These are phyloP conservation scores for Gibbula magus DNA, from an alignment of 2,888 invertebrate genomes.

Conservation along the genomic window DNA sequence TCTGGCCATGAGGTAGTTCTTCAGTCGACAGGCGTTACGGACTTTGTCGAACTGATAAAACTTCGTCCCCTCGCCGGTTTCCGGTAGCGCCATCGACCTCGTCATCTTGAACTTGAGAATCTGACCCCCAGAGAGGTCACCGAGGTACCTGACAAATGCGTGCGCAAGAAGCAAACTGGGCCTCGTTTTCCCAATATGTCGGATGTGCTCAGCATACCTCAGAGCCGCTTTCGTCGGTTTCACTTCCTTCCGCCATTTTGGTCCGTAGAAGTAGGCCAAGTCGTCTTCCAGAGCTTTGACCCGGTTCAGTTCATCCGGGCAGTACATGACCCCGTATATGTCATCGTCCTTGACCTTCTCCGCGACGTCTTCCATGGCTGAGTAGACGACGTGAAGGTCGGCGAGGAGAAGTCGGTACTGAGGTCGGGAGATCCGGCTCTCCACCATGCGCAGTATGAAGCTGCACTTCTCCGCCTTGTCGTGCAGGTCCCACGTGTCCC, in stretches of 20 bases:
- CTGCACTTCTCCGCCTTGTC: conserved; percentile 35
- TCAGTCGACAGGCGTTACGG: conserved; percentile 32
- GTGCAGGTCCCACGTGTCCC: conserved; percentile 35
- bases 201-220: conserved; percentile 44
- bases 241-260: conserved; percentile 37
- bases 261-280: conserved; percentile 46
- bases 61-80: conserved; percentile 30
- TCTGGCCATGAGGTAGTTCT: conserved; percentile 34
- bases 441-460: conserved; percentile 32
- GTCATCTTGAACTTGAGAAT: conserved; percentile 42
- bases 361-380: conserved; percentile 44
- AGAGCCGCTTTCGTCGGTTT: conserved; percentile 35
- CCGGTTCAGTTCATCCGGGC: conserved; percentile 39
- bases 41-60: conserved; percentile 39
- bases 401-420: conserved; percentile 38
- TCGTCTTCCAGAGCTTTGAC: conserved; percentile 44
- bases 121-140: conserved; percentile 55
- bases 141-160: conserved; percentile 55
- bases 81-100: conserved; percentile 26
- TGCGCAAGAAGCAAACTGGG: conserved; percentile 45
- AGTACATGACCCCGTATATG: conserved; percentile 28
- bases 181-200: conserved; percentile 26
- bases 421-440: conserved; percentile 26
- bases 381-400: conserved; percentile 52
- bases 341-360: conserved; percentile 38